These are phyloP conservation scores for Drosophila seclusa DNA, from an alignment of 2,888 invertebrate genomes.

Conservation along the genomic window DNA sequence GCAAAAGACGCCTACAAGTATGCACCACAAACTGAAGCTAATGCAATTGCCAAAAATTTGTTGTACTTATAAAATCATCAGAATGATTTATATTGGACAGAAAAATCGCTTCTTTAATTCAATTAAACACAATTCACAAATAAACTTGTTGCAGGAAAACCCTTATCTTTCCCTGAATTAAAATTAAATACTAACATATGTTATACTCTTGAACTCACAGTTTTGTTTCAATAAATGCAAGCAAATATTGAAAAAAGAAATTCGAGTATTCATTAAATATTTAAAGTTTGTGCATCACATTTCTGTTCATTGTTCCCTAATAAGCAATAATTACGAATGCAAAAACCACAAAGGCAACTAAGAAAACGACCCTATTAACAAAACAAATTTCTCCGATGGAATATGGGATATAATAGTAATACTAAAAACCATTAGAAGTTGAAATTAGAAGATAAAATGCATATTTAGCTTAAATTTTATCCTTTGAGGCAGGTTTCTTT, in stretches of 20 bases:
- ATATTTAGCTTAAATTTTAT: neutral
- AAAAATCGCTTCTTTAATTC: neutral
- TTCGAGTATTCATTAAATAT: neutral
- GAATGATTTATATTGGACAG: neutral
- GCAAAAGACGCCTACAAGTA: neutral
- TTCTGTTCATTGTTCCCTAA: neutral
- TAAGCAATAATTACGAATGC: neutral
- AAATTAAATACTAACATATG: neutral
- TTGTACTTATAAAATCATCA: neutral
- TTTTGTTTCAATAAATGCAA: neutral
- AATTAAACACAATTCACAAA: neutral
- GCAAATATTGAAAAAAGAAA: neutral
- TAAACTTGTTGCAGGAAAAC: neutral
- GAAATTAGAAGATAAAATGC: too few relatives aligned
- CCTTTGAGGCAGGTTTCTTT: neutral
- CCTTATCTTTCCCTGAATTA: neutral
- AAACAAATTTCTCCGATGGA: neutral
- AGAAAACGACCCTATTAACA: neutral
- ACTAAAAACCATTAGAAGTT: neutral
- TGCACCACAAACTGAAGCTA: neutral
- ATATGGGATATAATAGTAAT: neutral
- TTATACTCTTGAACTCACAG: neutral
- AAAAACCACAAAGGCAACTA: neutral
- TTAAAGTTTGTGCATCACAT: neutral
- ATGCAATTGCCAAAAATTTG: neutral